Evolutionary conservation across 1,140 invertebrate species (phyloP).

Genomic region (Drosophila subobscura): DNA sequence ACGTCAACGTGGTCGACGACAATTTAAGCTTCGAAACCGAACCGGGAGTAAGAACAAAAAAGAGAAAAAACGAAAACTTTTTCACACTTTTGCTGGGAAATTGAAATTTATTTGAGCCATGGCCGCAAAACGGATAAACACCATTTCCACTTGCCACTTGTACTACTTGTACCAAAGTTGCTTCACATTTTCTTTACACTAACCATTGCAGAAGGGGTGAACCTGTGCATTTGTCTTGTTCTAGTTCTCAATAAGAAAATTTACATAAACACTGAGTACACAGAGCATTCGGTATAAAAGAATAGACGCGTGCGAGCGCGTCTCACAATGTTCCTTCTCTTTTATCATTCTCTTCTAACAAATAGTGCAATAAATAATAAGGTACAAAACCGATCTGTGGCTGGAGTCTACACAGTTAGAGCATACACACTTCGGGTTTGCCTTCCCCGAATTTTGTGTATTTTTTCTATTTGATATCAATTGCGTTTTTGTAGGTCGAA

Average conservation of each 20-base stretch:
- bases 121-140: constrained; percentile 71
- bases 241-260: no score
- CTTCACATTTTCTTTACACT: not conserved
- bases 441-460: not conserved
- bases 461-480: constrained; percentile 50
- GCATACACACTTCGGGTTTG: not conserved
- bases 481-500: constrained; percentile 60
- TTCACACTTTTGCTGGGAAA: constrained; percentile 53
- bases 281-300: no score
- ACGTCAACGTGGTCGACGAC: constrained; percentile 44
- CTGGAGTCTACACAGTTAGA: not conserved
- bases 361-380: no score
- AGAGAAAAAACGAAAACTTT: constrained; percentile 41
- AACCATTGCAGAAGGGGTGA: not conserved
- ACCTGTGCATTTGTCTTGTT: no score
- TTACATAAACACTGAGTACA: no score
- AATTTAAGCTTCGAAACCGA: constrained; percentile 66
- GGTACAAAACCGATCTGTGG: no score
- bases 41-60: not conserved
- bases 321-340: no score
- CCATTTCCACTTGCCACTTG: constrained; percentile 78
- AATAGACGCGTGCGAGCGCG: no score
- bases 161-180: constrained; percentile 43
- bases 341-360: no score
- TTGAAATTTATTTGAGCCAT: constrained; percentile 74